A percentile compares a stretch with the other conserved stretches of the same genome.
These are phyloP conservation scores for Actenoides lindsayi DNA, from an alignment of 2,113 vertebrate species.

Conservation along the genomic window DNA sequence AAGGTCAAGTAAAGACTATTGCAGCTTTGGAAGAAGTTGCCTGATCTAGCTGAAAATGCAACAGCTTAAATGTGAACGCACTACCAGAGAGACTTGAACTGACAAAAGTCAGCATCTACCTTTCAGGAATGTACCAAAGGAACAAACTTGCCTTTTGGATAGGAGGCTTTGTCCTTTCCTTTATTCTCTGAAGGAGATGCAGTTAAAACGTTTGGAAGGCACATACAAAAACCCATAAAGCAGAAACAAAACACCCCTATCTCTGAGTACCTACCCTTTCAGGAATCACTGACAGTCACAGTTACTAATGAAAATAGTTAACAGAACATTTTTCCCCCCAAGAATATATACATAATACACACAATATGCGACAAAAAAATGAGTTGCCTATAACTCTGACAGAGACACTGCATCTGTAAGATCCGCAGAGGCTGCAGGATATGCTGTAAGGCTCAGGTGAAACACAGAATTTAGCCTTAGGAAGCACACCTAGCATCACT, in stretches of 20 bases:
- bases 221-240: neutral
- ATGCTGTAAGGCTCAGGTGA: neutral
- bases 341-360: no score
- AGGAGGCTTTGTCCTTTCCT: neutral
- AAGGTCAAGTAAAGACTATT: neutral
- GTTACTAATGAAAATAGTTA: neutral
- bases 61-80: neutral
- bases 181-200: neutral
- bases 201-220: neutral
- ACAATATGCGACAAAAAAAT: neutral
- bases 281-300: neutral
- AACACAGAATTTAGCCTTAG: neutral
- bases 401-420: neutral
- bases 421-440: neutral
- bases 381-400: neutral
- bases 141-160: neutral
- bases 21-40: neutral
- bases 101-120: neutral
- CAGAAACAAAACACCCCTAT: neutral
- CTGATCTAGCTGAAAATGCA: neutral
- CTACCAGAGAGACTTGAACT: neutral
- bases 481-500: neutral
- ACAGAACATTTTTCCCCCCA: neutral
- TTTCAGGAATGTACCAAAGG: neutral
- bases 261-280: neutral